These are phyloP conservation scores for Gobionotothen gibberifrons DNA, from an alignment of 2,797 vertebrate species.

Conservation along the genomic window DNA sequence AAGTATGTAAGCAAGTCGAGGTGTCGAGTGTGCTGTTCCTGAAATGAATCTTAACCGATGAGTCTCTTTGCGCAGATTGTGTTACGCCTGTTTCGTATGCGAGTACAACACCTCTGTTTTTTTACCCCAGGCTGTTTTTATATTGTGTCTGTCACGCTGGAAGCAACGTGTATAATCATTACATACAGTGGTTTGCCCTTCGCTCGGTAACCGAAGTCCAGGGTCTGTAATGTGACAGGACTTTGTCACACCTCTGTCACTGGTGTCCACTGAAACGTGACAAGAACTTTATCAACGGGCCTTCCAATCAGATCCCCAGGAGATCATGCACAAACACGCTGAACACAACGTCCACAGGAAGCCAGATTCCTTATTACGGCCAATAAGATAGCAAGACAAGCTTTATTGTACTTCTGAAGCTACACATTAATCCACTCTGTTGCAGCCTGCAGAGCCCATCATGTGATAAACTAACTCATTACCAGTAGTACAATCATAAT, in stretches of 20 bases:
- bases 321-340: conserved; percentile 69
- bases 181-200: conserved; percentile 70
- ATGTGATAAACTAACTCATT: conserved; percentile 81
- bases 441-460: conserved; percentile 58
- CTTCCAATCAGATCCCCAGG: conserved; percentile 74
- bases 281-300: conserved; percentile 71
- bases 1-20: conserved; percentile 9
- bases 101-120: conserved; percentile 35
- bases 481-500: conserved; percentile 74
- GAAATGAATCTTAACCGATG: conserved; percentile 22
- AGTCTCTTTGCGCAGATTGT: conserved; percentile 33
- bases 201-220: conserved; percentile 77
- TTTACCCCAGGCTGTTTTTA: conserved; percentile 45
- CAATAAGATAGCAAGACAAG: conserved; percentile 63
- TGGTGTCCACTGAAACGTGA: conserved; percentile 77
- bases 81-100: conserved; percentile 14
- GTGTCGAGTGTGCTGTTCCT: neutral
- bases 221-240: conserved; percentile 73
- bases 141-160: conserved; percentile 51
- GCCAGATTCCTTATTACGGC: conserved; percentile 64
- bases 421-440: conserved; percentile 81
- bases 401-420: conserved; percentile 76
- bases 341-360: conserved; percentile 69
- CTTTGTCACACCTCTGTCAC: conserved; percentile 72
- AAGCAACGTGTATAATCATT: conserved; percentile 79